Base-by-base conservation (phyloP, 2,113 vertebrate genomes). In the Sturnira hondurensis region DNA sequence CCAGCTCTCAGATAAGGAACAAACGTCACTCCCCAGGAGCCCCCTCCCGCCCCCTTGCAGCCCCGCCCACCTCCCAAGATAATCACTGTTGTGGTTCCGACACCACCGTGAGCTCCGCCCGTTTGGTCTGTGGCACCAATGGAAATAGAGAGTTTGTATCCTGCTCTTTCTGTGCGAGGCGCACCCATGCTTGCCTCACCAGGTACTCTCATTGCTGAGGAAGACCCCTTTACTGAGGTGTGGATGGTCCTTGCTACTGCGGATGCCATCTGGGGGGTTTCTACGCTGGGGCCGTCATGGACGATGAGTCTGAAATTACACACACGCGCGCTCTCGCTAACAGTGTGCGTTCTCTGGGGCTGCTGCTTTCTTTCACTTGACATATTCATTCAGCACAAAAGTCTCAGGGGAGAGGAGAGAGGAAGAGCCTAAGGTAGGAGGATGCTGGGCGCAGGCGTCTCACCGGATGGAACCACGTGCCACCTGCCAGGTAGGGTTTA, bases 141-240 rank as follows among this genome's bases (percentile, higher is more conserved):
- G 33, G 71, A 20, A 41, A 14, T 5, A 1, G 3, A 4, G 5
- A 1, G 4, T 2, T 12, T 11, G 71, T 47, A 4, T 52, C 70
- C 38, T 73, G 70, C 63, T 50, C 7, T 14, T 6, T 7, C 0
- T 7, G 31, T 20, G 38, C 17, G 70, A 33, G 22, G 28, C 13
- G 13, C 4, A 1, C 58, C 26, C 26, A 9, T 5, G 22, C 3
- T 11, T 20, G 7, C 31, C 0, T 9, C 63, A 0, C 0, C 65
- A 1, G 54, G 52, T 31, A 2, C 9, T 56, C 70, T 10, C 22
- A 4, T 7, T 4, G 58, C 31, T 3, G 1, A 10, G 5, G n/a
- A 13, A 77, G 0, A 15, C 26, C 7, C 52, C 15, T 1, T 4
- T 4, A 11, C 41, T 9, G 4, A 31, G 0, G 1, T 0, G 9